Evolutionary conservation across 1,140 invertebrate genomes (phyloP), one percentile per base, ranked within the genome.

Genomic region (Achroia grisella): DNA sequence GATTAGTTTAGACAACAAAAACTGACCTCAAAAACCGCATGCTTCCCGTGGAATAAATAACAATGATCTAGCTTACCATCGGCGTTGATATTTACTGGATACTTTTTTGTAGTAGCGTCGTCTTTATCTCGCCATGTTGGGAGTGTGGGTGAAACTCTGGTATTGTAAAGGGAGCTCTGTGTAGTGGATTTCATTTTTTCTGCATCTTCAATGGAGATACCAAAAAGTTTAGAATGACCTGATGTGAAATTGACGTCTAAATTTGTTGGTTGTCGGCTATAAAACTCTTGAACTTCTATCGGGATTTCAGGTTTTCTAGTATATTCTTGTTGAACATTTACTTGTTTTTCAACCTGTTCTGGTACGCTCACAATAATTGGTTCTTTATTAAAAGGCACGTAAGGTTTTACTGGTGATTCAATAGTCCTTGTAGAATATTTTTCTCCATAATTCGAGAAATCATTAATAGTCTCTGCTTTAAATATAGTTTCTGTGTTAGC

Each of bases 161-260:
- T 88, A 45, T 88, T 76, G 32, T 88, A 87, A 9, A 82, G 53
- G 14, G 86, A 78, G 32, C 82, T 80, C 47, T 86, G 86, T 1
- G 87, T 87, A 29, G 86, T 69, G 23, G 86, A 76, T 66, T 86
- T 70, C 79, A 88, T 66, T 49, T 71, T 82, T 44, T 85, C 83
- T 33, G 88, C 87, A 51, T 89, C 88, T 58, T 89, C 89, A 14
- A 89, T 87, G 43, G 88, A 88, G 30, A 89, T 82, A 29, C 88
- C 89, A 48, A 89, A 89, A 32, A 88, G 78, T 52, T 89, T 89
- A 50, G 89, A 89, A 69, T 89, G 89, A 8, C 88, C 89, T 10
- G 88, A 89, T 9, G 88, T 89, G 49, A 89, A 89, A 23, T 84
- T 80, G 34, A 86, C 69, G 10, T 73, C 61, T 10, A 41, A 34